Evolutionary conservation across 2,888 invertebrate genomes (phyloP), one percentile per base, ranked within the genome.

Genomic region (Microdon myrmicae): DNA sequence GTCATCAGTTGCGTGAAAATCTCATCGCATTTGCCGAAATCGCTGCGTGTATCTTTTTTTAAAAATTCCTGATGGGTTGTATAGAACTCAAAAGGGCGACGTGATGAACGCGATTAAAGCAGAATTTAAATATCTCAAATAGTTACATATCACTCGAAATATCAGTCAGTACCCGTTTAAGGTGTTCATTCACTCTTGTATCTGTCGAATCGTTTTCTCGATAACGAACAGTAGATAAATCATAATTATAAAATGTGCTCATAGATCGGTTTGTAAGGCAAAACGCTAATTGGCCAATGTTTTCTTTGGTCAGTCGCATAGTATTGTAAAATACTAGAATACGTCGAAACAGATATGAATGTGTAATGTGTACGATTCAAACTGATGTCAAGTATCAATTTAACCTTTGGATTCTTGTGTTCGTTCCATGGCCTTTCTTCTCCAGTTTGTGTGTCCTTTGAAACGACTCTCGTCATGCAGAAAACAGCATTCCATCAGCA

Each of bases 1-100:
- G 64, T 58, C 56, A 51, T 58, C 51, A 64, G 64, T 64, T 58
- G 64, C 51, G 64, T 64, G 51, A 58, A 64, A 64, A 41, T 64
- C 47, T 53, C 43, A 45, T n/a, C 58, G 47, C 58, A 64, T 58
- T 58, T 51, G n/a, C 64, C 51, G 53, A 64, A 51, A 45, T n/a
- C n/a, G n/a, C n/a, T n/a, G n/a, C n/a, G 56, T 64, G 58, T 53
- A 47, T 47, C 48, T 25, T 45, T 47, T 34, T 47, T 47, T 34
- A n/a, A n/a, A n/a, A n/a, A n/a, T n/a, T n/a, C n/a, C n/a, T n/a
- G n/a, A n/a, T n/a, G n/a, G n/a, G n/a, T n/a, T n/a, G n/a, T n/a
- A n/a, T n/a, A n/a, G n/a, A n/a, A n/a, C n/a, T n/a, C n/a, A n/a
- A n/a, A n/a, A n/a, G n/a, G n/a, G n/a, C n/a, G n/a, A n/a, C n/a